Evolutionary conservation across 2,797 vertebrate genomes (phyloP), one percentile per base, ranked within the genome.

Genomic region (Brachymystax lenok): DNA sequence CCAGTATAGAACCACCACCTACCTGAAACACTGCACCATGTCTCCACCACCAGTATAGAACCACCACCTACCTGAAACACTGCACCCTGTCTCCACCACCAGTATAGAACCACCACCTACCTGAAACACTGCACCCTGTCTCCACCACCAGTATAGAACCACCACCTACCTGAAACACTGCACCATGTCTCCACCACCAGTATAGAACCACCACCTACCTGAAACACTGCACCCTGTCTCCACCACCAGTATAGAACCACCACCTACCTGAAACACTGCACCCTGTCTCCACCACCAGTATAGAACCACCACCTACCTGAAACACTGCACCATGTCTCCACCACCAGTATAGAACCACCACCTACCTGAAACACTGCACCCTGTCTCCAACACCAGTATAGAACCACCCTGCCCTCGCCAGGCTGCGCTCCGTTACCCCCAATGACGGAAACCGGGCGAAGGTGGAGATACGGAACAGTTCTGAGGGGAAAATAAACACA

Each of bases 101-200:
- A 0, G 95, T 99, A 90, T 99, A 99, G 86, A 96, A 99, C 93
- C 98, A 99, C 0, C 98, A n/a, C n/a, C n/a, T n/a, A n/a, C n/a
- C n/a, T 24, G 24, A 24, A 24, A 33, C 33, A 33, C 33, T 7
- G 33, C 33, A 35, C 33, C 33, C 33, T 35, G 33, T 35, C 33
- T 35, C 33, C 33, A 7, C 7, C 33, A 0, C 33, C 28, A 35
- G 33, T 35, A 35, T 7, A 35, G 28, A 28, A 28, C 28, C 28
- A 28, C 2, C 10, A 14, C 51, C 51, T 14, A 52, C 51, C 51
- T 24, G 24, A 24, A 24, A 24, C 24, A 24, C 24, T 93, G 92
- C 1, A 99, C 97, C 5, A 95, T 93, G 89, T 98, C 97, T 0
- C 96, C 95, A 33, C n/a, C n/a, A n/a, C n/a, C n/a, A n/a, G n/a